Conservation (phyloP, 2,797 vertebrate genomes). For the Menidia menidia region DNA sequence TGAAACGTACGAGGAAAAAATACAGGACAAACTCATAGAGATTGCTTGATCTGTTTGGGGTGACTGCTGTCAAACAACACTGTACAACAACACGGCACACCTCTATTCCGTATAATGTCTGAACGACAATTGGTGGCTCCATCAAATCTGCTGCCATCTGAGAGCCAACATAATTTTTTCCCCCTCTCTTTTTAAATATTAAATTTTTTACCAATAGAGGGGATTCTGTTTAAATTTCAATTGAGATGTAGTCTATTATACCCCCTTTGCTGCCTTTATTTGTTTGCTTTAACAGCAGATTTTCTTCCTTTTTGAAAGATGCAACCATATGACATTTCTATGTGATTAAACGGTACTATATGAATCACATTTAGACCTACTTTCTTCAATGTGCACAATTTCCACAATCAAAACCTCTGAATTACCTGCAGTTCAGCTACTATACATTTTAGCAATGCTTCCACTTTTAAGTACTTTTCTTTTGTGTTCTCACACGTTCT, state of each 20-base stretch:
- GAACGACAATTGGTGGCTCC: not conserved
- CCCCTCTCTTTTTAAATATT: no score
- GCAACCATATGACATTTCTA: not conserved
- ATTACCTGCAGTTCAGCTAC: not conserved
- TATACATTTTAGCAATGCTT: not conserved
- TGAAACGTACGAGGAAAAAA: no score
- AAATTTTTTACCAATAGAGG: not conserved
- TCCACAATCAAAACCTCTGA: not conserved
- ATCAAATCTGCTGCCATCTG: no score
- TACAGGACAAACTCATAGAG: not conserved
- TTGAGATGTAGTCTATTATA: not conserved
- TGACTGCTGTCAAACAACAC: not conserved
- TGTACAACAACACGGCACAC: not conserved
- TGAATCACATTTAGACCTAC: not conserved
- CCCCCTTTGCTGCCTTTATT: not conserved
- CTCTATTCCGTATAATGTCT: no score
- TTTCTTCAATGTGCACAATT: not conserved
- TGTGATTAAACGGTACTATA: not conserved
- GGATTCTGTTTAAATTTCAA: not conserved
- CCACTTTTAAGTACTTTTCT: not conserved
- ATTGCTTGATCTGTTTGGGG: not conserved
- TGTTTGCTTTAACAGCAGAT: not conserved
- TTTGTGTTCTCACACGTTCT: not conserved
- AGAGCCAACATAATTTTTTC: no score
- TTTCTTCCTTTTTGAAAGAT: not conserved